Evolutionary conservation across 2,888 invertebrate species (phyloP).

Genomic region (Osedax fenrisi): DNA sequence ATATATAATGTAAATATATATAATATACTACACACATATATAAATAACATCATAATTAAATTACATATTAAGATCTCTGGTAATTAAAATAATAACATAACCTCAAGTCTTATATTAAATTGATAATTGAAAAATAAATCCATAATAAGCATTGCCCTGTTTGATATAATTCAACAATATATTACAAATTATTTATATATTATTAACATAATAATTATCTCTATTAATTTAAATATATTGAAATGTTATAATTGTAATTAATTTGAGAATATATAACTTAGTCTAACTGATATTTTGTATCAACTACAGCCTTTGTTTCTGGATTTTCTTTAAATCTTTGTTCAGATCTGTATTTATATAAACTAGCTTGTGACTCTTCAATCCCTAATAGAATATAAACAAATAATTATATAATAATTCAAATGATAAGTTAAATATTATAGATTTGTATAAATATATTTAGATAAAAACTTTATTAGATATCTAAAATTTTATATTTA

Average conservation of each 20-base stretch:
- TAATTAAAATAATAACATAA: not conserved
- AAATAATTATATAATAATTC: too few relatives aligned
- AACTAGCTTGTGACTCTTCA: not conserved
- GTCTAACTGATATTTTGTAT: conserved; percentile 35
- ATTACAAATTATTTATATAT: not conserved
- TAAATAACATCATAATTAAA: not conserved
- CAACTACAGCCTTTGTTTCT: conserved; percentile 32
- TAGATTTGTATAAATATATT: too few relatives aligned
- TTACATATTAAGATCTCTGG: too few relatives aligned
- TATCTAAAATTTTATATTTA: too few relatives aligned
- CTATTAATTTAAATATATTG: not conserved
- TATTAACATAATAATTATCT: not conserved
- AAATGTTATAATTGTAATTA: not conserved
- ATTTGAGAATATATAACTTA: not conserved
- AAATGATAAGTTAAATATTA: too few relatives aligned
- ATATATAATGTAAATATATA: too few relatives aligned
- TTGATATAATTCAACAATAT: not conserved
- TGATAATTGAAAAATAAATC: conserved; percentile 34
- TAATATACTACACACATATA: not conserved
- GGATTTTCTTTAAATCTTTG: conserved; percentile 17
- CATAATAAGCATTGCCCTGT: conserved; percentile 32
- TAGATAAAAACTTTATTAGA: too few relatives aligned
- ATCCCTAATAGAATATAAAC: too few relatives aligned
- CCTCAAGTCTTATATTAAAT: conserved; percentile 34
- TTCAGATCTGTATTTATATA: conserved; percentile 3